These are phyloP conservation scores for Danio albolineatus DNA, from an alignment of 2,797 vertebrate genomes.

Conservation along the genomic window DNA sequence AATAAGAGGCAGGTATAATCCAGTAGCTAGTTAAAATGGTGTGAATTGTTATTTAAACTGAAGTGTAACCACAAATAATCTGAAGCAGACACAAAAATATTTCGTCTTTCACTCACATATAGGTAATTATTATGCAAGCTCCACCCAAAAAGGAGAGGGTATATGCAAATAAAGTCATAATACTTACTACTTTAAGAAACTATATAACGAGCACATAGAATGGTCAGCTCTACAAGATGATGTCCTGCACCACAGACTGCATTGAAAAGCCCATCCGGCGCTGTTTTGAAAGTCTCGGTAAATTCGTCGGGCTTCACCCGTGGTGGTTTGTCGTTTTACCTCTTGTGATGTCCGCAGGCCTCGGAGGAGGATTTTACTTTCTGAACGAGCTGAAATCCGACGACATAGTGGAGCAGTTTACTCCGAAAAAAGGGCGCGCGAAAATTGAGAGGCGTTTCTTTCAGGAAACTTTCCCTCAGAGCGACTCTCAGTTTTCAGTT, in stretches of 20 bases:
- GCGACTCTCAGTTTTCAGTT: conserved; percentile 77
- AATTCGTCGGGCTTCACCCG: conserved; percentile 74
- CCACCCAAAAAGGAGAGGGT: neutral
- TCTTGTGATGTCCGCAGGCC: conserved; percentile 68
- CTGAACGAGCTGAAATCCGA: conserved; percentile 70
- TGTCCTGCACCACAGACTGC: conserved; percentile 66
- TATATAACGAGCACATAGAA: neutral
- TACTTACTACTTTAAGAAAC: neutral
- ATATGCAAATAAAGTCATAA: neutral
- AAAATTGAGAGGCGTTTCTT: conserved; percentile 82
- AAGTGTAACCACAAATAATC: no score
- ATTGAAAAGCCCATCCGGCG: conserved; percentile 69
- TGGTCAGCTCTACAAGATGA: conserved; percentile 59
- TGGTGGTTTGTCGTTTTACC: conserved; percentile 77
- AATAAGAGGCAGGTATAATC: no score
- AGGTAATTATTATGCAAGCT: neutral
- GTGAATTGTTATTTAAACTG: no score
- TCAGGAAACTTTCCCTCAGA: conserved; percentile 70
- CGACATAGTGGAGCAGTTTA: conserved; percentile 83
- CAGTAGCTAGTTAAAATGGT: no score
- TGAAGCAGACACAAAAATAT: no score
- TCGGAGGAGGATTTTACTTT: conserved; percentile 79
- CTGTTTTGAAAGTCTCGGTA: conserved; percentile 72
- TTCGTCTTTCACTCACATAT: no score
- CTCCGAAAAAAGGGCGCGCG: conserved; percentile 77